These are phyloP conservation scores for Phainopepla nitens DNA, from an alignment of 2,113 vertebrate genomes.

Conservation along the genomic window DNA sequence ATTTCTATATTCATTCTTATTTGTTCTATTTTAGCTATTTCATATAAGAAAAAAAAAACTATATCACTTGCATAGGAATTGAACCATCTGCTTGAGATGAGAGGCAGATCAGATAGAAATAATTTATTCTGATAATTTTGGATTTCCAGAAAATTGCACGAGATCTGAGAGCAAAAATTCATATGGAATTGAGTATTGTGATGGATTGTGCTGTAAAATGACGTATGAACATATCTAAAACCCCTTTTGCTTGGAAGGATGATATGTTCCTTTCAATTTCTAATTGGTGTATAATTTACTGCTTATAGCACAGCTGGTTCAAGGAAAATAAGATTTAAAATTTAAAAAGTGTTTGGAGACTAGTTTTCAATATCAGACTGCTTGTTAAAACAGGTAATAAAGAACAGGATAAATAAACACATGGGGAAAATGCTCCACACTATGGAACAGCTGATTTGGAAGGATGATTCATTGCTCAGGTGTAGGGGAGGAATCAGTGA, in stretches of 20 bases:
- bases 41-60: not conserved
- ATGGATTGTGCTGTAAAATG: not conserved
- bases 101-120: not conserved
- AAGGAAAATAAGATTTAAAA: not conserved
- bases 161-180: not conserved
- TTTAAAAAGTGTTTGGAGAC: not conserved
- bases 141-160: not conserved
- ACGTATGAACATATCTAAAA: not conserved
- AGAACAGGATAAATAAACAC: not conserved
- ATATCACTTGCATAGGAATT: not conserved
- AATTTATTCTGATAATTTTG: not conserved
- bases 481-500: not conserved
- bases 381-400: not conserved
- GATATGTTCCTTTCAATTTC: not conserved
- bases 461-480: not conserved
- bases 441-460: not conserved
- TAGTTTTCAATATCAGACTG: not conserved
- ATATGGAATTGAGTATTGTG: not conserved
- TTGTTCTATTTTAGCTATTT: not conserved
- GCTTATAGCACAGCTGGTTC: not conserved
- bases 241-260: not conserved
- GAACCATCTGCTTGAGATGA: too few relatives aligned
- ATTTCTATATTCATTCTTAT: not conserved
- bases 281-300: not conserved
- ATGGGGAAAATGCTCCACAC: not conserved